Evolutionary conservation across 2,797 vertebrate genomes (phyloP).

Genomic region (Ara ararauna): DNA sequence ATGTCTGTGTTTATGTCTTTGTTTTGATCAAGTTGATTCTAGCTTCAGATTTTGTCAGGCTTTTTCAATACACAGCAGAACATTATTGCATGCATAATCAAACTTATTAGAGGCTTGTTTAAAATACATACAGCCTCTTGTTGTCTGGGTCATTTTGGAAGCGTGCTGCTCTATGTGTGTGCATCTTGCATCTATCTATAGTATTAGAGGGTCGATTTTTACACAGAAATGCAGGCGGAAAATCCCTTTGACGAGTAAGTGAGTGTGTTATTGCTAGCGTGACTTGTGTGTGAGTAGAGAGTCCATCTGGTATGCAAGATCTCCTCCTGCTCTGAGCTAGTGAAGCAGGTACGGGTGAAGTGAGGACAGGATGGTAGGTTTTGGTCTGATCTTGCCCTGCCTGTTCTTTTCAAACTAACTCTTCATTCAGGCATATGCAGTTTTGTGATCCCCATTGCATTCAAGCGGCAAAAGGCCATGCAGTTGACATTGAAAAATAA

Average conservation of each 20-base stretch:
- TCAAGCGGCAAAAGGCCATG: neutral
- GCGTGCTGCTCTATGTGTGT: rapidly evolving
- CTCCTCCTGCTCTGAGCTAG: neutral
- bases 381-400: neutral
- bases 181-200: rapidly evolving
- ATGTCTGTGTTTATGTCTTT: neutral
- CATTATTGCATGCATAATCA: neutral
- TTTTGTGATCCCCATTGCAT: neutral
- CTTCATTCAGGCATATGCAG: rapidly evolving
- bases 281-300: neutral
- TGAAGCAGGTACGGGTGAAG: neutral
- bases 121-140: neutral
- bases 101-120: neutral
- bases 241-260: neutral
- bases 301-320: neutral
- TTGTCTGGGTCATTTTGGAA: neutral
- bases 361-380: neutral
- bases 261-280: rapidly evolving
- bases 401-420: neutral
- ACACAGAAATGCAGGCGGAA: neutral
- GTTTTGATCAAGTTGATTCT: neutral
- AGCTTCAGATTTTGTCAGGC: neutral
- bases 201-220: neutral
- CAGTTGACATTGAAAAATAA: neutral
- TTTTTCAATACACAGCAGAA: neutral